Evolutionary conservation across 1,140 invertebrate species (phyloP), one percentile per base, ranked within the genome.

Genomic region (Papilio helenus): DNA sequence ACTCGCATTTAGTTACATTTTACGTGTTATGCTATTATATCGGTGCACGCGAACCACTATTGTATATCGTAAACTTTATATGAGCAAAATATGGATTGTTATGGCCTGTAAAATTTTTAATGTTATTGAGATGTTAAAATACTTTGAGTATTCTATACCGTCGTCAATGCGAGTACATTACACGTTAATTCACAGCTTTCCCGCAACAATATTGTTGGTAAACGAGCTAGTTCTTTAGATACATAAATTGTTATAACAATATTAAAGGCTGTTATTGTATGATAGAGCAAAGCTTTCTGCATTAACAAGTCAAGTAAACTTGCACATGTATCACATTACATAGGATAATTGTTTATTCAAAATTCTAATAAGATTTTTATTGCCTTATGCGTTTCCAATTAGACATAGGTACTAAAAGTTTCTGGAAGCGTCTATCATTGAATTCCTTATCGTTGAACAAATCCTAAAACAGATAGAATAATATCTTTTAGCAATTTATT

Each of bases 101-200:
- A 46, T 49, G 14, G 72, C 72, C 44, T 74, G 42, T 74, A 74
- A 74, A 74, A 49, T 29, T 74, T 71, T 74, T 74, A 74, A 74
- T 46, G 72, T 74, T 74, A 74, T 74, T 74, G 72, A 74, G 44
- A 74, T 74, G 72, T 74, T 74, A 74, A 74, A 49, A 44, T 44
- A 44, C 42, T 51, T 72, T 26, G 72, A 49, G 44, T 74, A 1
- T 72, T 44, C 71, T 72, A 44, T 72, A 34, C 9, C 42, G 34
- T 72, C 71, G 39, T 20, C 18, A 72, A 23, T 72, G 29, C 34
- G 29, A 61, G 65, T 71, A 34, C 29, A 18, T 39, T 39, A 71
- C 68, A 29, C 16, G 68, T 39, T 34, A 39, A 26, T 61, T 71
- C 68, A 72, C 71, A 72, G 16, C 34, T 72, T 72, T 44, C 34